Evolutionary conservation across 2,113 vertebrate genomes (phyloP).

Genomic region (Micronycteris hirsuta): DNA sequence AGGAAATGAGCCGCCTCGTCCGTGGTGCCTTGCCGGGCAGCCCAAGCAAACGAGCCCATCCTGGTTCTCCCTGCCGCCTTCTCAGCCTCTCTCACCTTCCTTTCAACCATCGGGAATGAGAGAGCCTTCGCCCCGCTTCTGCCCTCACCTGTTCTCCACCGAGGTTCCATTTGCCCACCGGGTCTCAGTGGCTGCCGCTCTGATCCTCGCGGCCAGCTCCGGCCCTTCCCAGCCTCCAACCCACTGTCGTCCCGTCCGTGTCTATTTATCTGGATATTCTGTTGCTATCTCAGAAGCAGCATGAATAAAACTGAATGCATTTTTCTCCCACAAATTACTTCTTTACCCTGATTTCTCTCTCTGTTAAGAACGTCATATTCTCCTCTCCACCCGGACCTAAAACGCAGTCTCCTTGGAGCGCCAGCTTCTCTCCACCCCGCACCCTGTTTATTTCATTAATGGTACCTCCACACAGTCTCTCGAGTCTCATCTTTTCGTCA

Average conservation of each 20-base stretch:
- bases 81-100: background rate
- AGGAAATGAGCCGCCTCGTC: background rate
- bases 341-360: background rate
- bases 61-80: background rate
- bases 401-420: background rate
- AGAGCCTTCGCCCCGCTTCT: background rate
- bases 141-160: background rate
- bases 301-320: background rate
- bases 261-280: background rate
- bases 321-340: background rate
- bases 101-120: background rate
- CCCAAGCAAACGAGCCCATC: too few relatives aligned
- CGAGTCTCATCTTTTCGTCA: background rate
- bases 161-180: background rate
- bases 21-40: background rate
- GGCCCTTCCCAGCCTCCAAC: background rate
- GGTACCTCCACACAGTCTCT: background rate
- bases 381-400: background rate
- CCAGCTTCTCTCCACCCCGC: background rate
- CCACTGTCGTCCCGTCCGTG: fast-evolving
- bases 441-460: background rate
- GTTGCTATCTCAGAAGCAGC: background rate
- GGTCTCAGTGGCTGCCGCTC: background rate
- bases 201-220: background rate
- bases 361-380: background rate